A percentile compares a stretch with the other conserved stretches of the same genome.
Conservation (phyloP, 1,140 invertebrate genomes). For the Psix sp. region DNA sequence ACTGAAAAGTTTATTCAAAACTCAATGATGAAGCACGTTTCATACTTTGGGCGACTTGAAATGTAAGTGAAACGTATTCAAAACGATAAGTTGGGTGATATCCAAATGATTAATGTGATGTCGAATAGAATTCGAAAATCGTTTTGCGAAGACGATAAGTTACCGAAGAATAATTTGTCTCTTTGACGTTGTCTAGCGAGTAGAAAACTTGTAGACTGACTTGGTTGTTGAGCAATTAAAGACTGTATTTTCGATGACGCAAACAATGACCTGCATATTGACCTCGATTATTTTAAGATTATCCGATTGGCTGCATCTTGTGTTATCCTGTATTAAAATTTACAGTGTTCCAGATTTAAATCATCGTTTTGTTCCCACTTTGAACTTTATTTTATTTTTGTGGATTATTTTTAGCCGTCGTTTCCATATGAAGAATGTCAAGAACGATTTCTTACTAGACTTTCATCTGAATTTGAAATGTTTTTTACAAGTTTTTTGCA, state of each 20-base stretch:
- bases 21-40: neutral
- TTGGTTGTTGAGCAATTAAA: constrained; percentile 47
- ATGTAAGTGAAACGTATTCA: neutral
- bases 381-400: no score
- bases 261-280: constrained; percentile 65
- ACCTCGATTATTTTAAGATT: constrained; percentile 62
- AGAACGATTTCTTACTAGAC: no score
- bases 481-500: no score
- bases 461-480: no score
- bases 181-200: constrained; percentile 11
- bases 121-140: neutral
- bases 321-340: constrained; percentile 60
- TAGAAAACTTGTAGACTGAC: no score
- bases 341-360: constrained; percentile 25
- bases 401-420: no score
- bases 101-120: neutral
- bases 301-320: constrained; percentile 62
- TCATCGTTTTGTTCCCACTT: no score
- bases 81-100: neutral
- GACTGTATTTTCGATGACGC: constrained; percentile 61
- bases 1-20: no score
- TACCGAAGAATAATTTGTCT: neutral
- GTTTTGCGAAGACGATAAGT: no score
- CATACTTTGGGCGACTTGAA: neutral
- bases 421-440: no score